phyloP scores from a whole-genome alignment of 2,113 vertebrate genomes.

The Crocuta crocuta region DNA sequence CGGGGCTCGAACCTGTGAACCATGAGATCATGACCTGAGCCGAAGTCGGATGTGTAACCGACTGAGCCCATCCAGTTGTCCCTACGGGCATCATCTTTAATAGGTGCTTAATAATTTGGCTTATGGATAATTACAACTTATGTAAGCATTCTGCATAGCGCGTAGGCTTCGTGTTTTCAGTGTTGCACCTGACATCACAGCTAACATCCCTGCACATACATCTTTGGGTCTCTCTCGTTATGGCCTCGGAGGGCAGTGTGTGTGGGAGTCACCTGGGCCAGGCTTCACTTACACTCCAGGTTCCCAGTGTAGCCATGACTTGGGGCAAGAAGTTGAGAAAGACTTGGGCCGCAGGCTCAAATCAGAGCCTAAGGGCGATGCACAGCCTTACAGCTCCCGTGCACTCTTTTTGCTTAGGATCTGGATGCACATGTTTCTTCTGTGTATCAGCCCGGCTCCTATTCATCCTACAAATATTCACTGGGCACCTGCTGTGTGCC shows the following conservation, averaged over 20 bases:
- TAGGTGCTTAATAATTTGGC: not conserved
- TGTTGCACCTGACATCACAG: not conserved
- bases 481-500: not conserved
- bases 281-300: not conserved
- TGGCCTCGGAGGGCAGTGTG: rapidly evolving
- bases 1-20: no score
- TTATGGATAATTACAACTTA: no score
- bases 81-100: not conserved
- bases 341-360: not conserved
- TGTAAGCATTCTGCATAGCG: not conserved
- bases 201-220: not conserved
- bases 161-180: not conserved
- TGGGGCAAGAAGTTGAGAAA: not conserved
- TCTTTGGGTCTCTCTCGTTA: not conserved
- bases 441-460: not conserved
- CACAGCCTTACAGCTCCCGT: not conserved
- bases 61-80: not conserved
- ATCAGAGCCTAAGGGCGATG: not conserved
- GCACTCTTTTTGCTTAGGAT: rapidly evolving
- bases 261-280: not conserved
- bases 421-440: not conserved
- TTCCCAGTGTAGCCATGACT: not conserved
- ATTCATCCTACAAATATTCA: not conserved
- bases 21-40: no score
- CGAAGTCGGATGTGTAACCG: no score